Percentiles rank a stretch among this genome's conserved stretches.
phyloP scores from a whole-genome alignment of 2,888 invertebrate species.

The Osedax frankpressi region DNA sequence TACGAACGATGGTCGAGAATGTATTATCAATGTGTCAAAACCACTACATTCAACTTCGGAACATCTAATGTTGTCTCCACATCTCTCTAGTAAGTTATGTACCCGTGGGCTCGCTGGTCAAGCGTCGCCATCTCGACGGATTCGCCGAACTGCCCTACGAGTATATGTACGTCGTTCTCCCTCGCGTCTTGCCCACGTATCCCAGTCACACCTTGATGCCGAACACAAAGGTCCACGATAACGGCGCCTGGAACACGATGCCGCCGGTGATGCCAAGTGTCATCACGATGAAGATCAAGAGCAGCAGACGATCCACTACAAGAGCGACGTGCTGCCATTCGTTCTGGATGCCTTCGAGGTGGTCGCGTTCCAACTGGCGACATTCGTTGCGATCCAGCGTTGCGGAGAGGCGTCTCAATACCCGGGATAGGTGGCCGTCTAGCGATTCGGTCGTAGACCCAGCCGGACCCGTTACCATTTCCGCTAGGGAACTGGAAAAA shows the following conservation, averaged over 20 bases:
- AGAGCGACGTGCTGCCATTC: slow-evolving; percentile 65
- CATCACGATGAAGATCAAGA: slow-evolving; percentile 49
- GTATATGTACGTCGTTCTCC: too few relatives aligned
- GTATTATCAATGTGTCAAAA: too few relatives aligned
- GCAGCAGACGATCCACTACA: slow-evolving; percentile 58
- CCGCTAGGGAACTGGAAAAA: neutral
- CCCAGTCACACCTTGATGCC: too few relatives aligned
- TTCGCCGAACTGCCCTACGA: too few relatives aligned
- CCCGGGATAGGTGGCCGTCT: slow-evolving; percentile 57
- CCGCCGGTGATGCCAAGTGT: slow-evolving; percentile 48
- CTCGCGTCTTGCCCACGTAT: too few relatives aligned
- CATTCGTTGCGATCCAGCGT: slow-evolving; percentile 67
- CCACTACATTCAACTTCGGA: too few relatives aligned
- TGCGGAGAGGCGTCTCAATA: slow-evolving; percentile 58
- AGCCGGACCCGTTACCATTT: neutral
- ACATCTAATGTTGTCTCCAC: too few relatives aligned
- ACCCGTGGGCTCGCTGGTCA: too few relatives aligned
- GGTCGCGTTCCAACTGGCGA: slow-evolving; percentile 64
- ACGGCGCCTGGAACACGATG: slow-evolving; percentile 46
- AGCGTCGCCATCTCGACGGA: too few relatives aligned
- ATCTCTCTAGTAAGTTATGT: too few relatives aligned
- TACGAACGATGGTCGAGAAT: too few relatives aligned
- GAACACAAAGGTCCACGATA: slow-evolving; percentile 31
- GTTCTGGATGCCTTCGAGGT: slow-evolving; percentile 63
- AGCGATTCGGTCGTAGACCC: slow-evolving; percentile 42